Conservation (phyloP, 30 jellyfish, hydroid and myxozoan species). For the Catostylus mosaicus region DNA sequence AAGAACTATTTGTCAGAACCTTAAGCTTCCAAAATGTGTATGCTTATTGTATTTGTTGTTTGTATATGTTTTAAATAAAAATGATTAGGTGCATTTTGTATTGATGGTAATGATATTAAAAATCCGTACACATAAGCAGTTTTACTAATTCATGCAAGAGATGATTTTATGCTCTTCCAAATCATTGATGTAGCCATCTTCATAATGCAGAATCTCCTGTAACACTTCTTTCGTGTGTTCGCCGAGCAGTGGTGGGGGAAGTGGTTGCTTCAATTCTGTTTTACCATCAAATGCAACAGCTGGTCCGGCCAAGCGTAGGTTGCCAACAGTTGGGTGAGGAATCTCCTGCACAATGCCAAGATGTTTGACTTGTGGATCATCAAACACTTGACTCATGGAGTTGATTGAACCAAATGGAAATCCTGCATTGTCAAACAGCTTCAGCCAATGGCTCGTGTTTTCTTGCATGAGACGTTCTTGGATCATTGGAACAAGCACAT, state of each 20-base stretch:
- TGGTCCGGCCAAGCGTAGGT: slow-evolving; percentile 82
- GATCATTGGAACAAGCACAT: slow-evolving; percentile 46
- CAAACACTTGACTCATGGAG: slow-evolving; percentile 80
- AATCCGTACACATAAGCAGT: neutral
- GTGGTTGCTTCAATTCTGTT: slow-evolving; percentile 38
- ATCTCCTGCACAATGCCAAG: slow-evolving; percentile 76
- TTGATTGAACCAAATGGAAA: slow-evolving; percentile 93
- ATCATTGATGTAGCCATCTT: slow-evolving; percentile 64
- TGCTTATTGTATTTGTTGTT: neutral
- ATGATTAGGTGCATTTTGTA: neutral
- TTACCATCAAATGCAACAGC: slow-evolving; percentile 83
- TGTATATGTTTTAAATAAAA: neutral
- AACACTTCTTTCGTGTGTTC: slow-evolving; percentile 93
- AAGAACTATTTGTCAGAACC: neutral
- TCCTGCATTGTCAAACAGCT: slow-evolving; percentile 77
- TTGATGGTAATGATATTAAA: neutral
- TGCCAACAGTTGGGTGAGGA: slow-evolving; percentile 89
- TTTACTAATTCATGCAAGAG: slow-evolving; percentile 40
- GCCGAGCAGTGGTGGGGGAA: slow-evolving; percentile 95
- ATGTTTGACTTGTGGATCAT: slow-evolving; percentile 89
- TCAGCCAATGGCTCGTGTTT: slow-evolving; percentile 76
- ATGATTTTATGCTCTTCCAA: slow-evolving; percentile 63
- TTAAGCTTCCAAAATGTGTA: neutral
- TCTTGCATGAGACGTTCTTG: slow-evolving; percentile 69
- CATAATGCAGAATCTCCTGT: slow-evolving; percentile 66